A percentile compares a stretch with the other conserved stretches of the same genome.
phyloP scores from a whole-genome alignment of 2,797 vertebrate species.

The Botia kubotai region DNA sequence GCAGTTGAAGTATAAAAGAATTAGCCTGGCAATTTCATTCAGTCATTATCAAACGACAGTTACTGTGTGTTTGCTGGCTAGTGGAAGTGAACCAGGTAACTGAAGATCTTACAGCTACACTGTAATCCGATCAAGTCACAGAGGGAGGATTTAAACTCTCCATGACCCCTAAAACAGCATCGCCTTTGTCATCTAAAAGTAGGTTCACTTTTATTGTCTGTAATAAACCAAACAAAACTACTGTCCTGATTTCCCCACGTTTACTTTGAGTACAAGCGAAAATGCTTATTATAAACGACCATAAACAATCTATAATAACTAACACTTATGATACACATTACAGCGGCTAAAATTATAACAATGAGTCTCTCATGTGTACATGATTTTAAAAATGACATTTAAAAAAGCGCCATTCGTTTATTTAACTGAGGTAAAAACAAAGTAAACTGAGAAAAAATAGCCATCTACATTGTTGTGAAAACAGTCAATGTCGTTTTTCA shows the following conservation, averaged over 20 bases:
- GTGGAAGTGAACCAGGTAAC: not conserved
- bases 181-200: not conserved
- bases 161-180: not conserved
- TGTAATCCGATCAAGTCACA: slow-evolving; percentile 38
- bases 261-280: not conserved
- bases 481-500: not conserved
- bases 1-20: not conserved
- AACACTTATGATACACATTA: not conserved
- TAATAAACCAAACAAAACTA: not conserved
- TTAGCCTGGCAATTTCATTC: not conserved
- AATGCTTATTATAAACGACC: too few relatives aligned
- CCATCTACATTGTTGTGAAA: too few relatives aligned
- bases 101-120: slow-evolving; percentile 3
- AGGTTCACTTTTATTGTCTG: not conserved
- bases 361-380: too few relatives aligned
- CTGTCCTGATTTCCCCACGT: not conserved
- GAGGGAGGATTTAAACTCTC: slow-evolving; percentile 30
- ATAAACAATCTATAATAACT: too few relatives aligned
- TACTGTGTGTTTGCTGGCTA: not conserved
- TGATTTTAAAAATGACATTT: too few relatives aligned
- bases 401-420: too few relatives aligned
- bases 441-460: not conserved
- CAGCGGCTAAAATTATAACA: too few relatives aligned
- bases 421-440: too few relatives aligned
- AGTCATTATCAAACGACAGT: slow-evolving; percentile 13